phyloP scores from a whole-genome alignment of 2,797 vertebrate genomes.

The Rhodeus uyekii region DNA sequence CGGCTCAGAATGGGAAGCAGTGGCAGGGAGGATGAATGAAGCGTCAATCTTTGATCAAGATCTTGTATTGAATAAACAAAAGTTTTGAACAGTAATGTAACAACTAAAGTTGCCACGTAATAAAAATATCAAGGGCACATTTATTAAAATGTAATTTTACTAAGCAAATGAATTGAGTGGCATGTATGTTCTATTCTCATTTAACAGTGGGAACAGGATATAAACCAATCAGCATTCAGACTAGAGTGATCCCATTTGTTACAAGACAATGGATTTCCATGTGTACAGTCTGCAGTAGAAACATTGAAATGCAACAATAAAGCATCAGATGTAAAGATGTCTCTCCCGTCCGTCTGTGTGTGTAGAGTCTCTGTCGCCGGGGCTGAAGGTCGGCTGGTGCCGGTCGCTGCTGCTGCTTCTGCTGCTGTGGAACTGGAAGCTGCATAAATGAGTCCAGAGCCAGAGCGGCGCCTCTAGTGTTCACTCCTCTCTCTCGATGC shows the following conservation, averaged over 20 bases:
- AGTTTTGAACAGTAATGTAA: no score
- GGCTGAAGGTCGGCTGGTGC: conserved; percentile 59
- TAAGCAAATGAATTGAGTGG: not conserved
- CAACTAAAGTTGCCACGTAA: no score
- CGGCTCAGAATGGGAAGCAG: no score
- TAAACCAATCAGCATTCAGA: not conserved
- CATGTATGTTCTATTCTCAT: no score
- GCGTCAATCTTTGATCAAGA: no score
- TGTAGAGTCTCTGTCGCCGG: conserved; percentile 67
- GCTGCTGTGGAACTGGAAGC: conserved; percentile 82
- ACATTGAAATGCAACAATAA: not conserved
- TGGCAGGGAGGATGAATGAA: no score
- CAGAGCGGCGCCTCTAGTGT: conserved; percentile 30
- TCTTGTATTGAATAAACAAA: no score
- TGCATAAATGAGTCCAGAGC: conserved; percentile 73
- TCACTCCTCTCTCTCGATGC: conserved; percentile 45
- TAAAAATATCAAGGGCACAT: no score
- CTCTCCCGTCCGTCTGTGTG: not conserved
- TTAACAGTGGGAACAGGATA: not conserved
- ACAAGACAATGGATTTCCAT: no score
- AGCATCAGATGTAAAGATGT: not conserved
- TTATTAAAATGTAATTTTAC: not conserved
- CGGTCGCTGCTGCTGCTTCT: conserved; percentile 61
- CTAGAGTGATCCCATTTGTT: not conserved
- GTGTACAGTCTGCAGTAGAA: not conserved